Base-by-base conservation (phyloP, 2,113 vertebrate species). In the Terrapene triunguis region DNA sequence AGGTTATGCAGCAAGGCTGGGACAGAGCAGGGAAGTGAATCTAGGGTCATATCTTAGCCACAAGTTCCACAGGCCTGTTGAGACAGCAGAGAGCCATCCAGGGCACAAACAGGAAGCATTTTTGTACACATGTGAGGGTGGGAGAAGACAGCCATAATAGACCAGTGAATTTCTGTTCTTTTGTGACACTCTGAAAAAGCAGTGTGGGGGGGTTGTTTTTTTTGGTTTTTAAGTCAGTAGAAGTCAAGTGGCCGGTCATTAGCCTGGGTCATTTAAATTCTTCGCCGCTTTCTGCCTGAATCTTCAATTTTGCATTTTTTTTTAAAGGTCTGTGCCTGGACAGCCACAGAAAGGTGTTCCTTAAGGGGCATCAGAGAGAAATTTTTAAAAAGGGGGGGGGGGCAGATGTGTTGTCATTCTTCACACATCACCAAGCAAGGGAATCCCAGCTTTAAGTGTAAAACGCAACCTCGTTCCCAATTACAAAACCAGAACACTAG, bases 241-340 rank as follows among this genome's bases (percentile, higher is more conserved):
- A 86, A 93, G 94, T 65, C 65, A 8, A 95, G 95, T 42, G 84
- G 92, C 80, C 80, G 88, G 88, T 86, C 93, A 96, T 96, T 69
- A 97, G 89, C 94, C 92, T 0, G 86, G 91, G 94, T 93, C 90
- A 92, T 96, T 96, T 94, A 76, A 92, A 94, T 14, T 89, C 10
- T 1, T 82, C 94, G 95, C 96, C 89, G 76, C 59, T 94, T 91
- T 85, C 91, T 84, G 91, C 89, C 3, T 80, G 87, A 24, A 95
- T 88, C 97, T 87, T 82, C 95, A 59, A 10, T 62, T 92, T 69
- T 84, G 89, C 91, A 89, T 92, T 91, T 92, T 91, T 91, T 29
- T 5, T 44, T 44, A 94, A 92, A 88, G 25, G 79, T 3, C 88
- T 95, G 95, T 94, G 88, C 92, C 94, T 69, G 92, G 92, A 92